Conservation (phyloP, 2,113 vertebrate genomes). For the Halcyon malimbica region DNA sequence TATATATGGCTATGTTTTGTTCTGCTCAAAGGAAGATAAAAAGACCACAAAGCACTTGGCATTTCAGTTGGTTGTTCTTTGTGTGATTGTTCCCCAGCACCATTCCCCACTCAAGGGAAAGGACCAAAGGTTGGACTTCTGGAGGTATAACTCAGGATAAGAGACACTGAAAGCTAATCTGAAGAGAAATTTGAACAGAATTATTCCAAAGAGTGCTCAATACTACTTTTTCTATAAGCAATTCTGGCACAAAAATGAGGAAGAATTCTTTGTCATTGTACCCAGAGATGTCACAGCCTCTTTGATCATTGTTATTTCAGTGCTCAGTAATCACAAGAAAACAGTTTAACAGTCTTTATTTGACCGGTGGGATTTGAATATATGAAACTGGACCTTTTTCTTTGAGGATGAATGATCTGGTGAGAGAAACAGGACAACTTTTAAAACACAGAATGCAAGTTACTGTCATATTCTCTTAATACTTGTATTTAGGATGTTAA, state of each 20-base stretch:
- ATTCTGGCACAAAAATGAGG: neutral
- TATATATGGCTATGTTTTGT: constrained; percentile 28
- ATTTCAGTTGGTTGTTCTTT: neutral
- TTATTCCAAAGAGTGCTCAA: neutral
- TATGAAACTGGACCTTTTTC: neutral
- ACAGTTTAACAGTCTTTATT: neutral
- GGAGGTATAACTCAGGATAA: neutral
- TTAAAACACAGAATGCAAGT: neutral
- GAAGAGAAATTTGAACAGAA: neutral
- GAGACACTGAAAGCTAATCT: neutral
- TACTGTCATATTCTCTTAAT: neutral
- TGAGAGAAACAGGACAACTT: neutral
- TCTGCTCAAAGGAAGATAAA: constrained; percentile 43
- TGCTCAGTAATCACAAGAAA: neutral
- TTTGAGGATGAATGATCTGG: neutral
- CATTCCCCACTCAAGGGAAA: neutral
- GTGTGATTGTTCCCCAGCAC: neutral
- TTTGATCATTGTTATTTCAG: neutral
- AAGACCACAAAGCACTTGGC: constrained; percentile 2
- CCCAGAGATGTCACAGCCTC: neutral
- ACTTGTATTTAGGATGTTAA: neutral
- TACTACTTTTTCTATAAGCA: neutral
- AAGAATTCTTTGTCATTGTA: neutral
- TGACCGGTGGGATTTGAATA: neutral
- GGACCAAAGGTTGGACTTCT: neutral